These are phyloP conservation scores for Deladenus siricidicola DNA, from an alignment of 2,888 invertebrate species.

Conservation along the genomic window DNA sequence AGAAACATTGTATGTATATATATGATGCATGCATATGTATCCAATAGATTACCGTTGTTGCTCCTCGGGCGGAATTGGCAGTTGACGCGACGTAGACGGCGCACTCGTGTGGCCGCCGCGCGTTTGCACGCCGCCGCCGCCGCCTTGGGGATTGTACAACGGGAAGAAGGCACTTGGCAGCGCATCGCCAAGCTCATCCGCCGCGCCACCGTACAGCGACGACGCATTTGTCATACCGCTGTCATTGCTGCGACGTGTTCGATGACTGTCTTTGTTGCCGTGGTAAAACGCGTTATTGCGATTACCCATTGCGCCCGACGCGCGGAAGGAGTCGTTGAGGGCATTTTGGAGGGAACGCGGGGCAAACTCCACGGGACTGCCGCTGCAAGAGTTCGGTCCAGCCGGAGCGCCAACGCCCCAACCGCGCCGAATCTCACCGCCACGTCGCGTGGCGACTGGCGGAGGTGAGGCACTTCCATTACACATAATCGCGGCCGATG, in stretches of 20 bases:
- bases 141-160: neutral
- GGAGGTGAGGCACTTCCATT: constrained; percentile 9
- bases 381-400: neutral
- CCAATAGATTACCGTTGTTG: constrained; percentile 33
- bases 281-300: too few relatives aligned
- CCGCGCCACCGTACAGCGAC: neutral
- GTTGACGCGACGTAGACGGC: constrained; percentile 23
- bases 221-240: too few relatives aligned
- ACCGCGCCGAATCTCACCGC: neutral
- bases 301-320: too few relatives aligned
- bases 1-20: too few relatives aligned
- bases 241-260: too few relatives aligned
- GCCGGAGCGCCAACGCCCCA: neutral
- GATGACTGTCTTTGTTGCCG: too few relatives aligned
- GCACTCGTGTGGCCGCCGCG: too few relatives aligned
- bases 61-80: constrained; percentile 32
- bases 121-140: neutral
- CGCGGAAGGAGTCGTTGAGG: too few relatives aligned
- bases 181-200: neutral
- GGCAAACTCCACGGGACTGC: too few relatives aligned
- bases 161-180: neutral
- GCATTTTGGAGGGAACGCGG: too few relatives aligned
- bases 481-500: neutral
- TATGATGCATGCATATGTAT: too few relatives aligned
- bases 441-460: neutral